Conservation (phyloP, 2,113 vertebrate species). For the Scopus umbretta region DNA sequence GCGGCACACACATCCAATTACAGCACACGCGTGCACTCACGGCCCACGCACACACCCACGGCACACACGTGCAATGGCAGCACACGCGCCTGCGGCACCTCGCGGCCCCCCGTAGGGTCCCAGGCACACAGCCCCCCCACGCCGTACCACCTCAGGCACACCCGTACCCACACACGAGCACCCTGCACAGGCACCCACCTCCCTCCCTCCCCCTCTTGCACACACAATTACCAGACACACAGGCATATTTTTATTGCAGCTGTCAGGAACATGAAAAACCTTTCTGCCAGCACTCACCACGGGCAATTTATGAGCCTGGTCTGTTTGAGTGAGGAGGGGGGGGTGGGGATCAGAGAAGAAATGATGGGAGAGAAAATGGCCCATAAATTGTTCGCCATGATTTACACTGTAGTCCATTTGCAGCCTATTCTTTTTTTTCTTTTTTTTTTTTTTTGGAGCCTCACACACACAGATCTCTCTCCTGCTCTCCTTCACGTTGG, state of each 20-base stretch:
- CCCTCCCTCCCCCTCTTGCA: neutral
- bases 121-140: neutral
- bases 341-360: neutral
- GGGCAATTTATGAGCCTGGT: slow-evolving; percentile 52
- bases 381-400: slow-evolving; percentile 49
- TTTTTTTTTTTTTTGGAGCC: neutral
- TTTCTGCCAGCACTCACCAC: slow-evolving; percentile 55
- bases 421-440: neutral
- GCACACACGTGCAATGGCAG: neutral
- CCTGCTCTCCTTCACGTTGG: slow-evolving; percentile 40
- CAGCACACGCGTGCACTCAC: too few species aligned
- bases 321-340: slow-evolving; percentile 14
- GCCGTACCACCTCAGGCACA: rapidly evolving
- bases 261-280: slow-evolving; percentile 51
- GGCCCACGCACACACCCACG: neutral
- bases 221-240: neutral
- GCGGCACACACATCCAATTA: rapidly evolving
- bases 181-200: neutral
- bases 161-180: neutral
- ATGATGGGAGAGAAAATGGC: slow-evolving; percentile 51
- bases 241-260: slow-evolving; percentile 54
- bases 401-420: slow-evolving; percentile 56
- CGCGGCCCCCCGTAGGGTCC: rapidly evolving
- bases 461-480: neutral
- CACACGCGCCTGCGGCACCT: too few species aligned